phyloP scores from a whole-genome alignment of 2,113 vertebrate genomes.

The Harpagus bidentatus region DNA sequence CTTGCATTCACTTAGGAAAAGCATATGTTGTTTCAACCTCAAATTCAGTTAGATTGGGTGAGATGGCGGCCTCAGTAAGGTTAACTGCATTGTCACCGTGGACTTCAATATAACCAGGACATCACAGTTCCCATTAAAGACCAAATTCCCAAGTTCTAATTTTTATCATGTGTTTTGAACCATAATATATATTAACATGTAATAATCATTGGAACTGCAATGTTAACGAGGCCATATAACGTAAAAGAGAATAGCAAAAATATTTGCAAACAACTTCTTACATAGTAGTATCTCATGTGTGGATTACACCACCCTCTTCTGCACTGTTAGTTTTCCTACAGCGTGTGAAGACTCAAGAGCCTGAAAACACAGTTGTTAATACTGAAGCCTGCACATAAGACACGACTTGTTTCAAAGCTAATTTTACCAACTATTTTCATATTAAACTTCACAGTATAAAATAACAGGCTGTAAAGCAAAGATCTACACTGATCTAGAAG shows the following conservation, averaged over 20 bases:
- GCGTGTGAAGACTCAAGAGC: background rate
- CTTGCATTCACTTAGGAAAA: background rate
- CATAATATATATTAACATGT: background rate
- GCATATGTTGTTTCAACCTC: background rate
- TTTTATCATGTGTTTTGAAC: background rate
- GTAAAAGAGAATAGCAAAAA: background rate
- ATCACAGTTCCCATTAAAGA: background rate
- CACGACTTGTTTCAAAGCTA: background rate
- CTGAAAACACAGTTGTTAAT: background rate
- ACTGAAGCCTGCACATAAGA: background rate
- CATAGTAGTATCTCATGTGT: background rate
- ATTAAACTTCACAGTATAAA: background rate
- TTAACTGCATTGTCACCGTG: background rate
- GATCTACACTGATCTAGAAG: background rate
- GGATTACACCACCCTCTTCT: background rate
- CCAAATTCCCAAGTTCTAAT: background rate
- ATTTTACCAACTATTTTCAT: background rate
- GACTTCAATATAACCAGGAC: background rate
- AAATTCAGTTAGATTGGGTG: background rate
- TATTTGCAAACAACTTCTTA: background rate
- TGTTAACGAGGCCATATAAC: background rate
- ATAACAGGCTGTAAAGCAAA: background rate
- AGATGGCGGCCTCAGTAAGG: background rate
- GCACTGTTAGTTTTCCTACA: background rate
- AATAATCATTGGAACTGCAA: background rate